Percentiles rank a stretch among this genome's conserved stretches.
phyloP scores from a whole-genome alignment of 2,113 vertebrate genomes.

The Plecotus auritus region DNA sequence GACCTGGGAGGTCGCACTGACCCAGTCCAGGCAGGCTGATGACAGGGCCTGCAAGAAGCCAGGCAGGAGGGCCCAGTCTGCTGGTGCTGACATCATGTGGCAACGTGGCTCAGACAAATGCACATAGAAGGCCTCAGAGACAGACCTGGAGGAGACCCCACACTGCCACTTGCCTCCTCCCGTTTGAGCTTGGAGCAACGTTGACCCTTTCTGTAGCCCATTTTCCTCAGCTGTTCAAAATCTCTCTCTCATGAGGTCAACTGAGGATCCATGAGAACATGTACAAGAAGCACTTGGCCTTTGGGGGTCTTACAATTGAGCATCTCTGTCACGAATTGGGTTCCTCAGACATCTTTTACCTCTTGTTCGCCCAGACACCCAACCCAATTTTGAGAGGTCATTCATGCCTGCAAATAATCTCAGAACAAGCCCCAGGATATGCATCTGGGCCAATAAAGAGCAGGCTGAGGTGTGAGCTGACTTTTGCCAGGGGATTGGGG shows the following conservation, averaged over 20 bases:
- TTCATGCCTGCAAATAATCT: neutral
- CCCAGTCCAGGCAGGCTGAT: neutral
- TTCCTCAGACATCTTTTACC: neutral
- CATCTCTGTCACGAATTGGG: neutral
- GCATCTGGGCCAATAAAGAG: neutral
- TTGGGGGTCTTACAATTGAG: neutral
- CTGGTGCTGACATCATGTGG: neutral
- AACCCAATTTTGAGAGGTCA: neutral
- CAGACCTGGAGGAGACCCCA: neutral
- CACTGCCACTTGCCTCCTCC: neutral
- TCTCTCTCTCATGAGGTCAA: neutral
- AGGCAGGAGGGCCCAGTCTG: neutral
- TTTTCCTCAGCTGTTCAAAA: neutral
- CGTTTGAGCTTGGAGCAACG: neutral
- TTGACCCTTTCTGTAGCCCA: neutral
- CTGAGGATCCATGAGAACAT: neutral
- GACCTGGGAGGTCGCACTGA: neutral
- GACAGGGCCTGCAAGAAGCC: neutral
- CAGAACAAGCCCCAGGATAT: neutral
- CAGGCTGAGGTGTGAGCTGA: neutral
- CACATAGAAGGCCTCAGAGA: neutral
- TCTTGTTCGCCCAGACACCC: accelerated
- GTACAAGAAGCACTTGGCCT: neutral
- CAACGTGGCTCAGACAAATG: neutral
- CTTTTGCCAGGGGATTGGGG: neutral